Evolutionary conservation across 2,888 invertebrate species (phyloP).

Genomic region (Beris morrisii): DNA sequence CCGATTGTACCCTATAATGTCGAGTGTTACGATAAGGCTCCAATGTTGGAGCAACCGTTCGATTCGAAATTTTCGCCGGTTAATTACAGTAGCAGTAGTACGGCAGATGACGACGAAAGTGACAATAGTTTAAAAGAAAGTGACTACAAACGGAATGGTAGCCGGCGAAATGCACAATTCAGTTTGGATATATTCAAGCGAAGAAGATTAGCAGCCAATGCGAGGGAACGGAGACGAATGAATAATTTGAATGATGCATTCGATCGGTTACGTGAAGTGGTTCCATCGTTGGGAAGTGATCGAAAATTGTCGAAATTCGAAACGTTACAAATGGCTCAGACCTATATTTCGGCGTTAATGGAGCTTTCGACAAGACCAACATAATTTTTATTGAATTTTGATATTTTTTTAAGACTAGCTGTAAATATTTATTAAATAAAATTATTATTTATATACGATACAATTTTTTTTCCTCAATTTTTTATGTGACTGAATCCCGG

Average conservation of each 20-base stretch:
- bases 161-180: constrained; percentile 1
- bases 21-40: background rate
- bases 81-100: constrained; percentile 2
- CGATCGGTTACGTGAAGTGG: constrained; percentile 62
- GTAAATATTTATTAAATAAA: no score
- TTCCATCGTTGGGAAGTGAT: constrained; percentile 70
- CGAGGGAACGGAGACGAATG: constrained; percentile 73
- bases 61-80: background rate
- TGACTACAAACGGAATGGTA: background rate
- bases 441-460: no score
- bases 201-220: constrained; percentile 70
- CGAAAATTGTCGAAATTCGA: constrained; percentile 74
- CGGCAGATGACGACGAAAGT: constrained; percentile 21
- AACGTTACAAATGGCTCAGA: constrained; percentile 77
- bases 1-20: background rate
- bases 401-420: background rate
- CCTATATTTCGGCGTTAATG: constrained; percentile 69
- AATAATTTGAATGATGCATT: constrained; percentile 74
- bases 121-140: constrained; percentile 19
- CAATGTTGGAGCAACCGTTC: background rate
- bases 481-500: no score
- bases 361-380: constrained; percentile 59
- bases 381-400: background rate
- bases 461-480: no score
- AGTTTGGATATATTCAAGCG: constrained; percentile 61